phyloP scores from a whole-genome alignment of 2,888 invertebrate species.

The Congeria kusceri region DNA sequence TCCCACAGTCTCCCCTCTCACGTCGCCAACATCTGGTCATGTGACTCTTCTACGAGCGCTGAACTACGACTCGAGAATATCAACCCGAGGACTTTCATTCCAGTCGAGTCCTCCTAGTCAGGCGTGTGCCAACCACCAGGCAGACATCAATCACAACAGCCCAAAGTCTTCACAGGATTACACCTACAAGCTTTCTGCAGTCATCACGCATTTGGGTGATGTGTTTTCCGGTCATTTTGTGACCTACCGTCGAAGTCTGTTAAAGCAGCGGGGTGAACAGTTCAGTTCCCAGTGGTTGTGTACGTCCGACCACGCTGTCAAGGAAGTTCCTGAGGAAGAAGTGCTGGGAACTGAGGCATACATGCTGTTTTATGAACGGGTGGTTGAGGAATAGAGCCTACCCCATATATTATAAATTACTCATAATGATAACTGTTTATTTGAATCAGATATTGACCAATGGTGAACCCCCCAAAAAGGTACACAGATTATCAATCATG shows the following conservation, averaged over 20 bases:
- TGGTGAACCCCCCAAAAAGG: too few species aligned
- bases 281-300: constrained; percentile 91
- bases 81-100: constrained; percentile 76
- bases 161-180: constrained; percentile 84
- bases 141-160: constrained; percentile 71
- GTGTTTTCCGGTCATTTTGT: constrained; percentile 97
- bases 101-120: constrained; percentile 71
- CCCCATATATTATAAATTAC: too few species aligned
- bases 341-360: constrained; percentile 95
- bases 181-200: constrained; percentile 92
- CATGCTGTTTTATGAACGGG: constrained; percentile 94
- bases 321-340: constrained; percentile 92
- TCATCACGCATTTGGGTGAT: constrained; percentile 96
- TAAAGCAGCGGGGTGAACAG: constrained; percentile 72
- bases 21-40: constrained; percentile 71
- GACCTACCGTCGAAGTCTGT: constrained; percentile 91
- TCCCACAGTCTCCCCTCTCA: constrained; percentile 26
- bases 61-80: constrained; percentile 80
- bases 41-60: constrained; percentile 82
- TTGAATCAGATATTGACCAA: too few species aligned
- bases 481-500: too few species aligned
- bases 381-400: too few species aligned
- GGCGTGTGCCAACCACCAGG: constrained; percentile 71
- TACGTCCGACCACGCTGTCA: constrained; percentile 94
- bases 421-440: too few species aligned